Percentiles rank a stretch among this genome's conserved stretches.
Evolutionary conservation across 2,888 invertebrate species (phyloP).

Genomic region (Pseudococcus viburni): DNA sequence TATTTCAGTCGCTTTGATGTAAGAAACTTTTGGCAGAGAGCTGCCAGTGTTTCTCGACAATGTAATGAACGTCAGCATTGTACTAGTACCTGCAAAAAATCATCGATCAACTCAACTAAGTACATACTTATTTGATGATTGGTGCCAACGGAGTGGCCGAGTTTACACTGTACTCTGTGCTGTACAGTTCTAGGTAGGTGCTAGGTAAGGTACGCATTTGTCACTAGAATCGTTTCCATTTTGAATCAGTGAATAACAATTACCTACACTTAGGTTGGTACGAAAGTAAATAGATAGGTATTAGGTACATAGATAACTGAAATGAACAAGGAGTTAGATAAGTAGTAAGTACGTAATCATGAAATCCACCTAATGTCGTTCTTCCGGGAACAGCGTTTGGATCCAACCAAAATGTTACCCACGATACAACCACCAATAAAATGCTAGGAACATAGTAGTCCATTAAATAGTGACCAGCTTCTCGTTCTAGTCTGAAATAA

Average conservation of each 20-base stretch:
- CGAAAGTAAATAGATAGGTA: too few relatives aligned
- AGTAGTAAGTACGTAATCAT: too few relatives aligned
- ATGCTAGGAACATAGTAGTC: conserved; percentile 91
- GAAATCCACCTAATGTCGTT: conserved; percentile 79
- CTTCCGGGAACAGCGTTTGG: conserved; percentile 88
- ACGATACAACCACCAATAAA: conserved; percentile 87
- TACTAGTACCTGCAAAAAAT: conserved; percentile 79
- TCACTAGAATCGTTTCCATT: too few relatives aligned
- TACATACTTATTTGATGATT: conserved; percentile 50
- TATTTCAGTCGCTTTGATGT: conserved; percentile 90
- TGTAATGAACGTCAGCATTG: conserved; percentile 90
- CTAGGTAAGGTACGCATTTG: too few relatives aligned
- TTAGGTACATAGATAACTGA: too few relatives aligned
- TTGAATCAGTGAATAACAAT: too few relatives aligned
- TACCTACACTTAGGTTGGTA: too few relatives aligned
- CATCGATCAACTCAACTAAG: not conserved
- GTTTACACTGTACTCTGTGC: too few relatives aligned
- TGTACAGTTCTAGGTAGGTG: too few relatives aligned
- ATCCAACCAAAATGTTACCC: conserved; percentile 92
- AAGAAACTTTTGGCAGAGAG: conserved; percentile 89
- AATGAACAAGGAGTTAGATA: too few relatives aligned
- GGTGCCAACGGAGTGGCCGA: conserved; percentile 68
- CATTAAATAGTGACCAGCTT: conserved; percentile 90
- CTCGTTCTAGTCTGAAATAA: conserved; percentile 83
- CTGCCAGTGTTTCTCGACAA: conserved; percentile 88